phyloP scores from a whole-genome alignment of 2,888 invertebrate genomes.

The Tenthredo scrophulariae region DNA sequence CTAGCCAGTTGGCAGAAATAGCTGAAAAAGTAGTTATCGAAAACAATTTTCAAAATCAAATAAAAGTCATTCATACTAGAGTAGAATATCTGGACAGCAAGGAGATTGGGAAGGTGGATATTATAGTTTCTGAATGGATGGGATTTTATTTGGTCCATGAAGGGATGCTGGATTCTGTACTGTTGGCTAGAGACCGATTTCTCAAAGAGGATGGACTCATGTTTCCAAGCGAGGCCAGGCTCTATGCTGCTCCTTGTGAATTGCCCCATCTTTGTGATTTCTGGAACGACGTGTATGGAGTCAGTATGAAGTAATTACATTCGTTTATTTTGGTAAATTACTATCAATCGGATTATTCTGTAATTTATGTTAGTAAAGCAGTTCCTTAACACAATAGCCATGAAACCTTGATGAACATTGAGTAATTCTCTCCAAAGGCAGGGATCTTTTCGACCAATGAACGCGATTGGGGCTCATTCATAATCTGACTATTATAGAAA shows the following conservation, averaged over 20 bases:
- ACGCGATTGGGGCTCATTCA: neutral
- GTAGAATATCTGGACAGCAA: slow-evolving; percentile 89
- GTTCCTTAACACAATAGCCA: neutral
- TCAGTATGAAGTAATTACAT: slow-evolving; percentile 83
- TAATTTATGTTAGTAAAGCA: neutral
- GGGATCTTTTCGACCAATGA: too few relatives aligned
- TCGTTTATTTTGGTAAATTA: neutral
- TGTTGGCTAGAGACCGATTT: slow-evolving; percentile 90
- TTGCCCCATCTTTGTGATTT: slow-evolving; percentile 84
- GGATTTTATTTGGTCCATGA: slow-evolving; percentile 97
- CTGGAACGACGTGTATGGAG: slow-evolving; percentile 91
- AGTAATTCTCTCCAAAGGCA: neutral
- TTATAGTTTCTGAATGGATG: slow-evolving; percentile 99
- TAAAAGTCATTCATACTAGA: slow-evolving; percentile 87
- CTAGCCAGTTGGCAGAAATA: slow-evolving; percentile 85
- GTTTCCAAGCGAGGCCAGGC: slow-evolving; percentile 87
- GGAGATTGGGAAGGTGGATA: slow-evolving; percentile 86
- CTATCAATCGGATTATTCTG: neutral
- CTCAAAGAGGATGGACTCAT: slow-evolving; percentile 86
- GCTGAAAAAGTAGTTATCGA: slow-evolving; percentile 85
- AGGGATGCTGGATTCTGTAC: slow-evolving; percentile 95
- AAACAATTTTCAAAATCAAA: slow-evolving; percentile 84
- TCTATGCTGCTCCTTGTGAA: slow-evolving; percentile 83
- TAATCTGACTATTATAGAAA: neutral
- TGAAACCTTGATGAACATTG: neutral